Evolutionary conservation across 2,797 vertebrate species (phyloP).

Genomic region (Nyctalus aviator): DNA sequence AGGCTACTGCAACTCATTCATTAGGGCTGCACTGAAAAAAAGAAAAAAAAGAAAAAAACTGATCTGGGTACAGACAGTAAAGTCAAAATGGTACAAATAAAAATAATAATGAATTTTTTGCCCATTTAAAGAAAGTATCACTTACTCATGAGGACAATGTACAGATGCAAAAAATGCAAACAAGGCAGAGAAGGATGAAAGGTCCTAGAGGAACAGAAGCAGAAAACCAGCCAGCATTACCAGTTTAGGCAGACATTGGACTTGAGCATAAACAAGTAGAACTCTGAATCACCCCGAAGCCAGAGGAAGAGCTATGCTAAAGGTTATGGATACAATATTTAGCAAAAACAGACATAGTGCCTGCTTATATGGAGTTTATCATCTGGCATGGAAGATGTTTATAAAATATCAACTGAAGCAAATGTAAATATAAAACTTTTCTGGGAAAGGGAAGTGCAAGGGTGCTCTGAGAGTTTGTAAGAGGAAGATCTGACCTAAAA

Average conservation of each 20-base stretch:
- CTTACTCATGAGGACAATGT: neutral
- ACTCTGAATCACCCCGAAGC: neutral
- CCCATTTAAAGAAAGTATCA: neutral
- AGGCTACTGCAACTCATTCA: neutral
- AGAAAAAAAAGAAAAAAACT: neutral
- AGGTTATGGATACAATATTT: neutral
- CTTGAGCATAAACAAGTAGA: neutral
- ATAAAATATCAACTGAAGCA: neutral
- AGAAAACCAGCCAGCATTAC: neutral
- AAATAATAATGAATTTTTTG: neutral
- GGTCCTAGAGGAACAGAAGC: neutral
- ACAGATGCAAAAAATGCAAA: neutral
- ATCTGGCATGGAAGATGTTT: neutral
- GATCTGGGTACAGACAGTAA: neutral
- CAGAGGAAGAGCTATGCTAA: neutral
- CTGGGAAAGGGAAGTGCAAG: neutral
- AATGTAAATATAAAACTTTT: neutral
- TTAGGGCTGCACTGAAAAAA: neutral
- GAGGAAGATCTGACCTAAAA: neutral
- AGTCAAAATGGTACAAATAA: neutral
- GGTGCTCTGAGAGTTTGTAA: neutral
- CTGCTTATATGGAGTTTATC: neutral
- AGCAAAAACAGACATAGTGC: neutral
- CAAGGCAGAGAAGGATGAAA: neutral
- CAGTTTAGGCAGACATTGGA: neutral